Conservation (phyloP, 92 coral and sea anemone species). For the Epizoanthus scotinus region DNA sequence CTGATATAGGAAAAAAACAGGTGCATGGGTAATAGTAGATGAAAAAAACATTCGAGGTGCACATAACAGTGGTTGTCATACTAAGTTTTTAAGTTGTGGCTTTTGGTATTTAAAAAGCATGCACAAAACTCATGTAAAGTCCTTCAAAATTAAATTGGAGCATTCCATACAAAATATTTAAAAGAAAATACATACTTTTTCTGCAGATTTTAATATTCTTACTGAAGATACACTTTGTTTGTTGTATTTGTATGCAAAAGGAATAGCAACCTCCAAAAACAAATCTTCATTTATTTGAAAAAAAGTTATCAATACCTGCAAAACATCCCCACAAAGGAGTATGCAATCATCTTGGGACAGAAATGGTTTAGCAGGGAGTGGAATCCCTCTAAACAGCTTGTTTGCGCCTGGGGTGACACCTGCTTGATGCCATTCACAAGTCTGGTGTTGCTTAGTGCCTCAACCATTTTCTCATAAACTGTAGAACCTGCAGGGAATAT, state of each 20-base stretch:
- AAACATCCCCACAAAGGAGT: constrained; percentile 47
- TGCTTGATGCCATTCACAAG: constrained; percentile 42
- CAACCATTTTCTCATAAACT: constrained; percentile 41
- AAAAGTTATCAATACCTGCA: constrained; percentile 41
- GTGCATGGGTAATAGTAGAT: constrained; percentile 1
- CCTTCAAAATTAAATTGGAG: constrained; percentile 2
- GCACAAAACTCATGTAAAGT: constrained; percentile 6
- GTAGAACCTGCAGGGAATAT: constrained; percentile 19
- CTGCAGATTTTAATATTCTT: background rate
- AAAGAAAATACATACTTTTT: background rate
- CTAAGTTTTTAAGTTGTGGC: background rate
- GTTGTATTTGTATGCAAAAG: constrained; percentile 9
- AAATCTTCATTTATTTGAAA: background rate
- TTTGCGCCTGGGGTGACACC: constrained; percentile 44
- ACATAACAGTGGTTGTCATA: constrained; percentile 6
- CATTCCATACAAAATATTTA: background rate
- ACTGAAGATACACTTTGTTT: background rate
- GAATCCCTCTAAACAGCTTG: constrained; percentile 54
- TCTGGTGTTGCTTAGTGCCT: constrained; percentile 30
- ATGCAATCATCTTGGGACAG: constrained; percentile 48
- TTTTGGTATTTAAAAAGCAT: background rate
- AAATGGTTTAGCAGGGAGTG: constrained; percentile 49
- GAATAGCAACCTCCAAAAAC: background rate
- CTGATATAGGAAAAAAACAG: too few relatives aligned
- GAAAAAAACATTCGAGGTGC: background rate